Evolutionary conservation across 2,797 vertebrate species (phyloP).

Genomic region (Smutsia gigantea): DNA sequence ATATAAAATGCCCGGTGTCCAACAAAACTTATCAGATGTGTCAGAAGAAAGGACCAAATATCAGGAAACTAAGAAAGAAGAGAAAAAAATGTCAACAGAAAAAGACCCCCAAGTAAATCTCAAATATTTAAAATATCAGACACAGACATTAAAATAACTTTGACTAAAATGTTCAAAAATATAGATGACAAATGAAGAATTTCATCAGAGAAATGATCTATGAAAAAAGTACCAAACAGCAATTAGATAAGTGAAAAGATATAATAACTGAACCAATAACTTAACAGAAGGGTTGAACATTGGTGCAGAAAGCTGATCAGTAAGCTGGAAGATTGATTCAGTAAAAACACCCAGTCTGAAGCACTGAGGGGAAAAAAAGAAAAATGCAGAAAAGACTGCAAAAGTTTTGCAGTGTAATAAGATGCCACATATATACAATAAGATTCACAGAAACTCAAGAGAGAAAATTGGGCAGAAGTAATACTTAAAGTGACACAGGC

Average conservation of each 20-base stretch:
- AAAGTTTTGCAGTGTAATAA: background rate
- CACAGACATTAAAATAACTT: background rate
- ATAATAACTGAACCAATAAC: background rate
- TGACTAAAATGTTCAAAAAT: conserved; percentile 21
- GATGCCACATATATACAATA: background rate
- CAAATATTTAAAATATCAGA: background rate
- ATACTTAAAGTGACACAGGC: background rate
- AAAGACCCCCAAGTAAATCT: background rate
- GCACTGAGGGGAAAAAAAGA: background rate
- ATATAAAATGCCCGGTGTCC: background rate
- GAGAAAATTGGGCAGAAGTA: background rate
- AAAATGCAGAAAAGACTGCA: background rate
- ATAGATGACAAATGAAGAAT: conserved; percentile 22
- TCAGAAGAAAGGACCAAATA: conserved; percentile 11
- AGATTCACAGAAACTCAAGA: background rate
- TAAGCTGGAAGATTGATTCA: background rate
- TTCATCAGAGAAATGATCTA: background rate
- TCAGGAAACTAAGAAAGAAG: background rate
- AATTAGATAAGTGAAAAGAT: background rate
- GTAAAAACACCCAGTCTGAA: background rate
- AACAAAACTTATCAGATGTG: background rate
- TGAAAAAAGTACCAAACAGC: background rate
- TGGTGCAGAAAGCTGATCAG: background rate
- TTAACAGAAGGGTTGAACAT: background rate
- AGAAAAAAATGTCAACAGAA: background rate